A percentile compares a stretch with the other conserved stretches of the same genome.
Conservation (phyloP, 2,888 invertebrate genomes). For the Diplolepis rosae region DNA sequence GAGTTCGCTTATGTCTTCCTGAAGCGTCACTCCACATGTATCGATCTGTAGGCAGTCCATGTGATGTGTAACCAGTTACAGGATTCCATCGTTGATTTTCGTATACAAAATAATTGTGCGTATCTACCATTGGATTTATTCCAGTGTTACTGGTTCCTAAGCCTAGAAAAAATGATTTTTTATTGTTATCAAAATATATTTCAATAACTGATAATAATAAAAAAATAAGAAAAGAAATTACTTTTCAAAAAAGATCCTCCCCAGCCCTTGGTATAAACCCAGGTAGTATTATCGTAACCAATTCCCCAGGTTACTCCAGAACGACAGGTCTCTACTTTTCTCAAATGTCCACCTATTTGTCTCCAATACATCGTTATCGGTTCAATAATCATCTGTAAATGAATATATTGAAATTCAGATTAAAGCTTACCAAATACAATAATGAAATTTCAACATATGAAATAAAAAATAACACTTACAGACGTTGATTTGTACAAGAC, state of each 20-base stretch:
- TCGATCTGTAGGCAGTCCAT: conserved; percentile 89
- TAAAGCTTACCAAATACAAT: no score
- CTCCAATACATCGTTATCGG: conserved; percentile 89
- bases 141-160: conserved; percentile 77
- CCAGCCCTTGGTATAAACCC: conserved; percentile 93
- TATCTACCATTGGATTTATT: conserved; percentile 87
- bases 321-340: conserved; percentile 84
- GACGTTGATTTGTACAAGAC: conserved; percentile 79
- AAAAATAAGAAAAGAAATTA: conserved; percentile 57
- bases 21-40: conserved; percentile 94
- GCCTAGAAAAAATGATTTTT: conserved; percentile 61
- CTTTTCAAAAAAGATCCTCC: conserved; percentile 88
- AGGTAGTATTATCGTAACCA: conserved; percentile 90
- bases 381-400: conserved; percentile 78
- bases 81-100: conserved; percentile 98
- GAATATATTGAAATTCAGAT: not conserved
- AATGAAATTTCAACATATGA: no score
- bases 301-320: conserved; percentile 93
- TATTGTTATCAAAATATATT: not conserved
- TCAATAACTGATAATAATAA: not conserved
- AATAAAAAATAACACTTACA: conserved; percentile 68
- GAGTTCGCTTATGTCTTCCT: conserved; percentile 87
- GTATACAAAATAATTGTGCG: conserved; percentile 90
- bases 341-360: conserved; percentile 90
- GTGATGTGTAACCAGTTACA: conserved; percentile 89